Evolutionary conservation across 2,888 invertebrate genomes (phyloP).

Genomic region (Stegana nigrithorax): DNA sequence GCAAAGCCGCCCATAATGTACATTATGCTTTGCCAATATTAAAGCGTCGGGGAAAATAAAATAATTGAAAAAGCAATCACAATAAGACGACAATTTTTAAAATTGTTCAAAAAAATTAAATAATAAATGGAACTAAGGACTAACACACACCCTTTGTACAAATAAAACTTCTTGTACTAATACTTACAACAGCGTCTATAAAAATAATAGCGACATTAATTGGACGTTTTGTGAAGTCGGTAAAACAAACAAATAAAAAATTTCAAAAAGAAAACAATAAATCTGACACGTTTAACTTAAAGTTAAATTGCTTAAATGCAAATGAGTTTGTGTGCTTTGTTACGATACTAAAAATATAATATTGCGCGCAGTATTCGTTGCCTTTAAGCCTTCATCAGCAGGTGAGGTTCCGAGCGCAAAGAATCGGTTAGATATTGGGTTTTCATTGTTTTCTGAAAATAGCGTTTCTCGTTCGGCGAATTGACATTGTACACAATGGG

Average conservation of each 20-base stretch:
- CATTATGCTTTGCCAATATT: too few relatives aligned
- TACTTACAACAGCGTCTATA: not conserved
- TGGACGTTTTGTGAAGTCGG: too few relatives aligned
- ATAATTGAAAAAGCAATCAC: slow-evolving; percentile 8
- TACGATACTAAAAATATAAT: too few relatives aligned
- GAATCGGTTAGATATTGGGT: slow-evolving; percentile 69
- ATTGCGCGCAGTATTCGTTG: not conserved
- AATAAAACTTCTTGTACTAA: not conserved
- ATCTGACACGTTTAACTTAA: not conserved
- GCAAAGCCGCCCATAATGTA: too few relatives aligned
- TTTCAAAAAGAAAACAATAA: too few relatives aligned
- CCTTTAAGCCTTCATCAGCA: slow-evolving; percentile 63
- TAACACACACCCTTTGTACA: not conserved
- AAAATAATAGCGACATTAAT: not conserved
- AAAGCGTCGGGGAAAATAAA: too few relatives aligned
- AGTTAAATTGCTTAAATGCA: not conserved
- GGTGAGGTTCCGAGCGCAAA: slow-evolving; percentile 67
- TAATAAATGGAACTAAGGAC: not conserved
- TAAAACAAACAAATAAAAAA: not conserved
- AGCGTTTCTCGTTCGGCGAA: slow-evolving; percentile 69
- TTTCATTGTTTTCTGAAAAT: slow-evolving; percentile 69
- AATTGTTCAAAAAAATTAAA: not conserved
- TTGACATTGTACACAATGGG: slow-evolving; percentile 69
- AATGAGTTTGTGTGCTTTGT: slow-evolving; percentile 21
- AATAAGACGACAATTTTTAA: not conserved